Conservation (phyloP, 1,140 invertebrate species). For the Arion vulgaris region DNA sequence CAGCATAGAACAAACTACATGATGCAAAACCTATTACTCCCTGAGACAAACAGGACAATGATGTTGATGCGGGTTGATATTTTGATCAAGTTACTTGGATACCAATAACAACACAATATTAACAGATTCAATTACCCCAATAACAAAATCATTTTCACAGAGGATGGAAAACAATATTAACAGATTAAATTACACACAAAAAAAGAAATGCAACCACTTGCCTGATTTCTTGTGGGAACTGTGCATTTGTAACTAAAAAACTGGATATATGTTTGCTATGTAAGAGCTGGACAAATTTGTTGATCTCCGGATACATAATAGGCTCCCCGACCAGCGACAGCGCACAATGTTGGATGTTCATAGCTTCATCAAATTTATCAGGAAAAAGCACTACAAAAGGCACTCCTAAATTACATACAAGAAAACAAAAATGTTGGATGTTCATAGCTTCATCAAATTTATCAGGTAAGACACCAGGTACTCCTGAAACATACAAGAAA, state of each 20-base stretch:
- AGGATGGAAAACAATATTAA: too few relatives aligned
- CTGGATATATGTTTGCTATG: constrained; percentile 77
- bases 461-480: constrained; percentile 77
- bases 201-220: too few relatives aligned
- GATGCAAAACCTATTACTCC: too few relatives aligned
- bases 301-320: constrained; percentile 82
- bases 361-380: constrained; percentile 76
- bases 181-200: too few relatives aligned
- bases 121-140: too few relatives aligned
- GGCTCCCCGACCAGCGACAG: constrained; percentile 81
- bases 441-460: constrained; percentile 75
- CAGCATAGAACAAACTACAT: too few relatives aligned
- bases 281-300: constrained; percentile 76
- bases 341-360: constrained; percentile 77
- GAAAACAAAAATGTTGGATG: constrained; percentile 72
- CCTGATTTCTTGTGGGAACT: constrained; percentile 79
- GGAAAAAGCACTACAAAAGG: constrained; percentile 76
- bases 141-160: too few relatives aligned
- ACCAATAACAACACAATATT: too few relatives aligned
- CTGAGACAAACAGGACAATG: too few relatives aligned
- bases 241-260: constrained; percentile 80
- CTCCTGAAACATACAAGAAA: constrained; percentile 72
- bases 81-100: too few relatives aligned
- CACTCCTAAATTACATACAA: constrained; percentile 76
- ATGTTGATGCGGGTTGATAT: too few relatives aligned